Conservation (phyloP, 2,113 vertebrate species). For the Ptilonorhynchus violaceus region DNA sequence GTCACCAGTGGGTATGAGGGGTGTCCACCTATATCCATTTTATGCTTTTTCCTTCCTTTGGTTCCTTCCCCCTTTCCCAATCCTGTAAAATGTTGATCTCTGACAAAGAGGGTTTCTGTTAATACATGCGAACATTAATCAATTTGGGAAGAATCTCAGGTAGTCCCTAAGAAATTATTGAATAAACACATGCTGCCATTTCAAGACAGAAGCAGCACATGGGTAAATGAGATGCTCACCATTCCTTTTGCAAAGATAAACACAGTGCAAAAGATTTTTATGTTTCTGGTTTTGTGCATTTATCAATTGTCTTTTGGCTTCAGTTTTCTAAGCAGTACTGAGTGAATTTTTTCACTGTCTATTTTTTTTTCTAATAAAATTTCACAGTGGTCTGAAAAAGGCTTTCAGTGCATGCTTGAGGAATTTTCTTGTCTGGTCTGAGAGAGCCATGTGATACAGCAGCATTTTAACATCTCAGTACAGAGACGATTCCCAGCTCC, state of each 20-base stretch:
- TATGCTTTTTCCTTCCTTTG: not conserved
- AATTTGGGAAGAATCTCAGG: not conserved
- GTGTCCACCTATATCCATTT: not conserved
- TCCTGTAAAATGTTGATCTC: not conserved
- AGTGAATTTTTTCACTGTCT: not conserved
- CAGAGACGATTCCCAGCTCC: not conserved
- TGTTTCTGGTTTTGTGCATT: accelerated
- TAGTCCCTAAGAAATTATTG: not conserved
- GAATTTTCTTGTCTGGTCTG: constrained; percentile 62
- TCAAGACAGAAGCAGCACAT: not conserved
- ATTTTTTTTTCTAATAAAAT: constrained; percentile 31
- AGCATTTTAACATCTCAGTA: not conserved
- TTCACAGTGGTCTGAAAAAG: constrained; percentile 35
- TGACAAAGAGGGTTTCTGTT: not conserved
- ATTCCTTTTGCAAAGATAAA: not conserved
- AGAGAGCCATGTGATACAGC: not conserved
- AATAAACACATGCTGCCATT: not conserved
- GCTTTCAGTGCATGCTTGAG: constrained; percentile 1
- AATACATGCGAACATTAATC: not conserved
- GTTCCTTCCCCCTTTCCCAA: not conserved
- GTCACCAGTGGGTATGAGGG: not conserved
- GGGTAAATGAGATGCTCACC: not conserved
- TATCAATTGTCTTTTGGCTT: not conserved
- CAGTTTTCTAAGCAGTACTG: not conserved
- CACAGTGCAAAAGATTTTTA: not conserved